phyloP scores from a whole-genome alignment of 2,888 invertebrate species.

The Osedax frankpressi region DNA sequence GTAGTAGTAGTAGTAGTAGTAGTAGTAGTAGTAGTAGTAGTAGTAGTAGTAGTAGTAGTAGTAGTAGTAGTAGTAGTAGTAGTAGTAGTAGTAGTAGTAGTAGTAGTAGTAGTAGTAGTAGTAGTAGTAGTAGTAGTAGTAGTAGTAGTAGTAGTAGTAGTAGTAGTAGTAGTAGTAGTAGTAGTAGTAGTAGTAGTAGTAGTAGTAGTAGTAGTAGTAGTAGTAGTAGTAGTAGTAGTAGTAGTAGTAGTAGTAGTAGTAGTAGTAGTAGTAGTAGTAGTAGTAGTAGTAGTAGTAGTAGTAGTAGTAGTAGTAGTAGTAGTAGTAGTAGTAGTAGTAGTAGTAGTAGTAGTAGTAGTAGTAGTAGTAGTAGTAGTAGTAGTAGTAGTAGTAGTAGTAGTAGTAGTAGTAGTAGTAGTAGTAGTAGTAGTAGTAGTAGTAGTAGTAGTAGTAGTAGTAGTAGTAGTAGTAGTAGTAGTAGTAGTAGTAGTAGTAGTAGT shows the following conservation, averaged over 20 bases:
- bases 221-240: neutral
- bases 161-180: neutral
- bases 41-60: neutral
- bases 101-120: neutral
- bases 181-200: neutral
- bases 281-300: neutral
- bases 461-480: conserved; percentile 17
- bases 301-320: conserved; percentile 15
- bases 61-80: neutral
- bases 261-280: neutral
- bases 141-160: neutral
- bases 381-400: conserved; percentile 15
- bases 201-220: neutral
- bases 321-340: conserved; percentile 17
- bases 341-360: conserved; percentile 16
- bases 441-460: conserved; percentile 16
- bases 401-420: conserved; percentile 16
- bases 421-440: conserved; percentile 18
- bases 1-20: neutral
- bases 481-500: conserved; percentile 17
- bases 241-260: neutral
- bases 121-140: neutral
- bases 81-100: neutral
- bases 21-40: neutral
- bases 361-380: conserved; percentile 17